A percentile compares a stretch with the other conserved stretches of the same genome.
Evolutionary conservation across 92 coral and sea anemone species (phyloP).

Genomic region (Bergia puertoricense): DNA sequence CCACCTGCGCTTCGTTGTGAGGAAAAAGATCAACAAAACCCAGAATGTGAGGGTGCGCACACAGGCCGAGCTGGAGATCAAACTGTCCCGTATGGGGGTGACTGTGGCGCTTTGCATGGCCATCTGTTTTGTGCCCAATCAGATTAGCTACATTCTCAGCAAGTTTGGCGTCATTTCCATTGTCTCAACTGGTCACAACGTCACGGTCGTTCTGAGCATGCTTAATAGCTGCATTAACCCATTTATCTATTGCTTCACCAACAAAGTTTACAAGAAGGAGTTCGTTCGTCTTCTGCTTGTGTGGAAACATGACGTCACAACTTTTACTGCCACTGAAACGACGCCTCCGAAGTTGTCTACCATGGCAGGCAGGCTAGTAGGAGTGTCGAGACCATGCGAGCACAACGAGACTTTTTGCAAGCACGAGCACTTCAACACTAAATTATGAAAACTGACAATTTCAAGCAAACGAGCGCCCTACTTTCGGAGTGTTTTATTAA

Average conservation of each 20-base stretch:
- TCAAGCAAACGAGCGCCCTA: too few species aligned
- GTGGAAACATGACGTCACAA: neutral
- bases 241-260: conserved; percentile 28
- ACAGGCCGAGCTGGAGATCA: conserved; percentile 32
- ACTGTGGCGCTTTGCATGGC: conserved; percentile 27
- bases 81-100: conserved; percentile 36
- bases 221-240: conserved; percentile 38
- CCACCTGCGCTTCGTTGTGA: conserved; percentile 27
- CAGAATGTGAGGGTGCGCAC: neutral
- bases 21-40: neutral
- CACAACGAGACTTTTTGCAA: too few species aligned
- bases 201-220: conserved; percentile 21
- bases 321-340: too few species aligned
- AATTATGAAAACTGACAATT: too few species aligned
- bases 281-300: neutral
- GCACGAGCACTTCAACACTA: too few species aligned
- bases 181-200: conserved; percentile 7
- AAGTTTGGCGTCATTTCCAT: conserved; percentile 8
- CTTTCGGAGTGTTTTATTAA: too few species aligned
- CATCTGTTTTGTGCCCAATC: conserved; percentile 28
- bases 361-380: too few species aligned
- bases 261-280: conserved; percentile 12
- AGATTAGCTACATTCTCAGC: conserved; percentile 24
- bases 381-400: too few species aligned
- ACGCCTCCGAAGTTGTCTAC: too few species aligned